Percentiles rank a stretch among this genome's conserved stretches.
Conservation (phyloP, 1,140 invertebrate species). For the Cheumatopsyche charites region DNA sequence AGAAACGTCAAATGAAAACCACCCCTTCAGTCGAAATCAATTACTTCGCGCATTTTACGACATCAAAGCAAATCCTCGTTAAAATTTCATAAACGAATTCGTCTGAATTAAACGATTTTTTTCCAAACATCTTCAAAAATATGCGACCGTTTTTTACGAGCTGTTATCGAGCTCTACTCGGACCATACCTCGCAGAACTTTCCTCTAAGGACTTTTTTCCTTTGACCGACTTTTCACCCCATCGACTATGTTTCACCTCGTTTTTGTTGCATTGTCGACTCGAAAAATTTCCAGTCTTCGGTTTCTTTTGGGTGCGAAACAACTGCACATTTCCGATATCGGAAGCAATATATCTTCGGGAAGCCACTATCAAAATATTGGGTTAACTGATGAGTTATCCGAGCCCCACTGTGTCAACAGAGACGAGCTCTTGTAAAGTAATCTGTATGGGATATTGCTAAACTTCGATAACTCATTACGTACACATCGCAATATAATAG, state of each 20-base stretch:
- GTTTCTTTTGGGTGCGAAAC: too few species aligned
- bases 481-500: neutral
- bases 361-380: constrained; percentile 36
- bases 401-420: constrained; percentile 26
- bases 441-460: constrained; percentile 31
- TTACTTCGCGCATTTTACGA: too few species aligned
- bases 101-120: too few species aligned
- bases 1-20: too few species aligned
- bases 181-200: neutral
- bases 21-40: too few species aligned
- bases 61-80: too few species aligned
- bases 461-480: constrained; percentile 23
- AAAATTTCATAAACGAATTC: too few species aligned
- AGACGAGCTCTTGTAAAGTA: constrained; percentile 15
- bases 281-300: neutral
- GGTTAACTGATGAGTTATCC: constrained; percentile 30
- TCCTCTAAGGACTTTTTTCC: constrained; percentile 1
- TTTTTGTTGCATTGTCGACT: constrained; percentile 11
- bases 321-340: constrained; percentile 33
- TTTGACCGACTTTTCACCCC: neutral
- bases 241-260: neutral
- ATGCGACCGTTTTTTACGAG: neutral
- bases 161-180: constrained; percentile 6
- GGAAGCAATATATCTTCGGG: constrained; percentile 36
- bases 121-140: too few species aligned